These are phyloP conservation scores for Tipula unca DNA, from an alignment of 2,888 invertebrate species.

Conservation along the genomic window DNA sequence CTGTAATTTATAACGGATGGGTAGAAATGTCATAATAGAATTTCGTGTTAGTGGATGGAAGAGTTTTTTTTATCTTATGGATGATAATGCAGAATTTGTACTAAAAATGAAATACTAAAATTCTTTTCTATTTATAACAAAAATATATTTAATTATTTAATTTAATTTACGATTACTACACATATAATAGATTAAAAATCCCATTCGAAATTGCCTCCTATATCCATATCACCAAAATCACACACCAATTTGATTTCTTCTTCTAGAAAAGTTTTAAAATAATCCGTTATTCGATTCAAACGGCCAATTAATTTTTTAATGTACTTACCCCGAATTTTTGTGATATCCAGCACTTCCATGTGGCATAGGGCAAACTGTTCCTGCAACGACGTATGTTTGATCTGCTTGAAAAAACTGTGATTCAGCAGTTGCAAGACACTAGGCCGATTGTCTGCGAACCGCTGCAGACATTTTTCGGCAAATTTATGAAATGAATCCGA, in stretches of 20 bases:
- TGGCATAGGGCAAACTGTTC: conserved; percentile 35
- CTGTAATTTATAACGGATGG: neutral
- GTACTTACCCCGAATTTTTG: conserved; percentile 31
- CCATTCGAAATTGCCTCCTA: conserved; percentile 18
- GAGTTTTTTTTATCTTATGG: neutral
- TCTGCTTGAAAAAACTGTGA: conserved; percentile 70
- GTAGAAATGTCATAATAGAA: neutral
- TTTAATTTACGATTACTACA: conserved; percentile 1
- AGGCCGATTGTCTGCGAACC: conserved; percentile 61
- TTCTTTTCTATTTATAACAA: neutral
- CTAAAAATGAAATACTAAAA: neutral
- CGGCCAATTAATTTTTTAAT: too few relatives aligned
- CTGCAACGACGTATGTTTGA: conserved; percentile 35
- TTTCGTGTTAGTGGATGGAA: neutral
- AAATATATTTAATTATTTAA: conserved; percentile 19
- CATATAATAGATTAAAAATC: conserved; percentile 3
- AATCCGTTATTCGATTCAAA: neutral
- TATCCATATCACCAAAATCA: conserved; percentile 20
- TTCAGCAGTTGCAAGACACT: conserved; percentile 57
- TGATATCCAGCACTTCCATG: conserved; percentile 32
- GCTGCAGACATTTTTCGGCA: conserved; percentile 60
- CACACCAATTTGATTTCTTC: neutral
- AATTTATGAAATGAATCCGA: conserved; percentile 70
- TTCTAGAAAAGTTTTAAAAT: neutral
- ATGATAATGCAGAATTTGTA: neutral